These are phyloP conservation scores for Schrankia costaestrigalis DNA, from an alignment of 2,888 invertebrate genomes.

Conservation along the genomic window DNA sequence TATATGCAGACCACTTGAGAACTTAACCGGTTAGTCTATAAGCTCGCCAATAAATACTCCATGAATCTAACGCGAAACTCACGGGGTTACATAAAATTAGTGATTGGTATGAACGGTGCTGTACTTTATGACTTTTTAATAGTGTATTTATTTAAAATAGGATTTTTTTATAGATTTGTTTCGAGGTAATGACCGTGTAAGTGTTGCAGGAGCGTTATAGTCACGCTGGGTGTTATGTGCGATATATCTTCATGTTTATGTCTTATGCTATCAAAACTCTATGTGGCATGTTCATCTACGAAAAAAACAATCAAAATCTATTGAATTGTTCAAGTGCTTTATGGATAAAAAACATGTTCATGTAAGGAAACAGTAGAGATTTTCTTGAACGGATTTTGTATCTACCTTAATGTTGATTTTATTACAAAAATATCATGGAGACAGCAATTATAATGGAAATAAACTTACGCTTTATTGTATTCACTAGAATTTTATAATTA, in stretches of 20 bases:
- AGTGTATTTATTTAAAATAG: slow-evolving; percentile 53
- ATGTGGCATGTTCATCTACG: slow-evolving; percentile 42
- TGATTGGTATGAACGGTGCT: slow-evolving; percentile 36
- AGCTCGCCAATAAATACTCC: slow-evolving; percentile 38
- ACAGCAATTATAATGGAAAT: too few relatives aligned
- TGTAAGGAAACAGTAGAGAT: slow-evolving; percentile 8
- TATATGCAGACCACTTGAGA: slow-evolving; percentile 23
- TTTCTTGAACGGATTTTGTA: slow-evolving; percentile 6
- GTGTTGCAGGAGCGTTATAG: slow-evolving; percentile 37
- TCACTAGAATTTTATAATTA: too few relatives aligned
- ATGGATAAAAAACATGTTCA: slow-evolving; percentile 9
- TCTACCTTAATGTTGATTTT: too few relatives aligned
- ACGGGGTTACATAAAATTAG: slow-evolving; percentile 35
- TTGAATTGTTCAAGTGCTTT: slow-evolving; percentile 22
- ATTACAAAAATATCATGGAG: too few relatives aligned
- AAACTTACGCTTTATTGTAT: too few relatives aligned
- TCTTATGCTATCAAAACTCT: slow-evolving; percentile 39
- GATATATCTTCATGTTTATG: slow-evolving; percentile 45
- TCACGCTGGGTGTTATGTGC: slow-evolving; percentile 46
- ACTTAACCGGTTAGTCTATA: slow-evolving; percentile 38
- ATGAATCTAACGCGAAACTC: slow-evolving; percentile 49
- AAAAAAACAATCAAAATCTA: slow-evolving; percentile 27
- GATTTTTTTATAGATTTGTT: slow-evolving; percentile 47
- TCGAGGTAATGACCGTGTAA: slow-evolving; percentile 41
- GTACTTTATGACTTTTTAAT: slow-evolving; percentile 53